Evolutionary conservation across 2,888 invertebrate genomes (phyloP).

Genomic region (Cephus pulcher): DNA sequence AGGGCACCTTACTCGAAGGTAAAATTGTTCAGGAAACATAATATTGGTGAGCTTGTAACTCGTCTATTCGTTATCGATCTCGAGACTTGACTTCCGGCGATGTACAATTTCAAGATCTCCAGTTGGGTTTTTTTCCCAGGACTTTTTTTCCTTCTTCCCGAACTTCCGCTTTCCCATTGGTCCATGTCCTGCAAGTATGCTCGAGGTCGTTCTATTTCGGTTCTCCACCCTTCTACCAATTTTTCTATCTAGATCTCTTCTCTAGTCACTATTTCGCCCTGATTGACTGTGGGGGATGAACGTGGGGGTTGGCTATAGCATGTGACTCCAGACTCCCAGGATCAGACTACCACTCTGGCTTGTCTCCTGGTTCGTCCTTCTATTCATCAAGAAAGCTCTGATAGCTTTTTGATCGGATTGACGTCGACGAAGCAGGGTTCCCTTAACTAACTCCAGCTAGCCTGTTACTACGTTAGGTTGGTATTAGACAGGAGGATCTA

Average conservation of each 20-base stretch:
- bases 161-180: neutral
- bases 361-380: slow-evolving; percentile 2
- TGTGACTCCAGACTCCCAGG: neutral
- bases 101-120: neutral
- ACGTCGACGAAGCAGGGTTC: slow-evolving; percentile 14
- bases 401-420: slow-evolving; percentile 42
- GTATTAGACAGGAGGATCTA: neutral
- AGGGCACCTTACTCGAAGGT: neutral
- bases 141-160: neutral
- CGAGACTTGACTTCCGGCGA: too few species aligned
- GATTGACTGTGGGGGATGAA: neutral
- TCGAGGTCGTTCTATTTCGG: neutral
- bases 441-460: neutral
- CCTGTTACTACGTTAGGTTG: neutral
- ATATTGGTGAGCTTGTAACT: too few species aligned
- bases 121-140: neutral
- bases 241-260: neutral
- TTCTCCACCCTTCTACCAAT: neutral
- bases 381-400: slow-evolving; percentile 39
- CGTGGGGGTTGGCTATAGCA: neutral
- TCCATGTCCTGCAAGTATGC: neutral
- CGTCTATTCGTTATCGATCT: too few species aligned
- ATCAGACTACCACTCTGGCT: neutral
- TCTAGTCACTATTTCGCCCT: neutral
- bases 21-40: neutral